Evolutionary conservation across 1,140 invertebrate species (phyloP).

Genomic region (Halesus radiatus): DNA sequence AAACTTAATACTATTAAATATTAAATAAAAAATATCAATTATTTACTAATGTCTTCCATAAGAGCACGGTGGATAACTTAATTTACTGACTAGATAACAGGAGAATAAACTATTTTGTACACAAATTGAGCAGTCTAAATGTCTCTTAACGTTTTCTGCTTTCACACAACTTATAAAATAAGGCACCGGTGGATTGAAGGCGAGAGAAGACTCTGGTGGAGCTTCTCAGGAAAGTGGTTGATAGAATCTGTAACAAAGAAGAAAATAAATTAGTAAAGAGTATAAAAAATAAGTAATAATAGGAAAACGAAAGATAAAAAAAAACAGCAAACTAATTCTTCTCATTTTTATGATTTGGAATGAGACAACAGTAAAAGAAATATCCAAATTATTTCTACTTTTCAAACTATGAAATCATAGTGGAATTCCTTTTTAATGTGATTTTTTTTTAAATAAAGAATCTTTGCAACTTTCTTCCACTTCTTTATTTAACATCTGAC

Average conservation of each 20-base stretch:
- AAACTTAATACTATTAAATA: slow-evolving; percentile 27
- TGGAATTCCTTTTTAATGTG: no score
- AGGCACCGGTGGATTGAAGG: slow-evolving; percentile 41
- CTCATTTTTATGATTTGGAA: no score
- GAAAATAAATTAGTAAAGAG: slow-evolving; percentile 29
- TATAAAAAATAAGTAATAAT: background rate
- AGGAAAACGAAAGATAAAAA: no score
- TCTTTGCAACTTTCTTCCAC: no score
- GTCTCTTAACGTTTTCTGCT: slow-evolving; percentile 30
- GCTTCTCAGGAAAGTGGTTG: background rate
- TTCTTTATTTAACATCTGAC: no score
- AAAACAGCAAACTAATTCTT: no score
- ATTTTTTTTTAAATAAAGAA: no score
- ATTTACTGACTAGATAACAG: slow-evolving; percentile 58
- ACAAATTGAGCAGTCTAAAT: slow-evolving; percentile 49
- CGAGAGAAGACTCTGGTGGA: background rate
- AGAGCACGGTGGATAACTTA: slow-evolving; percentile 51
- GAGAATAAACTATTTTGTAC: slow-evolving; percentile 57
- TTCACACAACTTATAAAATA: slow-evolving; percentile 30
- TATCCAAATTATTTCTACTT: no score
- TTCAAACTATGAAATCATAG: no score
- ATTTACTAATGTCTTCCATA: slow-evolving; percentile 46
- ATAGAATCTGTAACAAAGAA: slow-evolving; percentile 44
- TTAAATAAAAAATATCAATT: slow-evolving; percentile 43
- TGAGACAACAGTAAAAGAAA: no score